Conservation (phyloP, 1,140 invertebrate species). For the Teleopsis dalmanni region DNA sequence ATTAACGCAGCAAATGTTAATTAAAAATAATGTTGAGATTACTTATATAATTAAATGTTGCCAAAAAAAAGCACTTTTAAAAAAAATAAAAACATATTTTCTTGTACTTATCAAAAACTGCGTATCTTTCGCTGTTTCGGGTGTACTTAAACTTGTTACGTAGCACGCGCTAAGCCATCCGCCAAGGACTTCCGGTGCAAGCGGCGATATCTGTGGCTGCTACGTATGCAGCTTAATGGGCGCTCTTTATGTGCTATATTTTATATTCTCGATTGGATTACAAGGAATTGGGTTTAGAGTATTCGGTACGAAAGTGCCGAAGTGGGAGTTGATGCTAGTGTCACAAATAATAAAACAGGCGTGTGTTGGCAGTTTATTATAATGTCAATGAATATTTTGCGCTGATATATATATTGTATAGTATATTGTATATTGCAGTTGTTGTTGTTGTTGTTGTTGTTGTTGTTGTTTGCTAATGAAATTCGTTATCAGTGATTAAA, state of each 20-base stretch:
- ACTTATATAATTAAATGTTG: no score
- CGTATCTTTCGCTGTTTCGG: no score
- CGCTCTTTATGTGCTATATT: neutral
- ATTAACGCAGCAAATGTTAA: no score
- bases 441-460: no score
- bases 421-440: no score
- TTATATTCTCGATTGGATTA: neutral
- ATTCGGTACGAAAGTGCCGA: neutral
- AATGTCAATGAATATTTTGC: constrained; percentile 16
- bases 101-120: no score
- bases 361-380: constrained; percentile 43
- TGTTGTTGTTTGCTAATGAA: no score
- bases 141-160: constrained; percentile 15
- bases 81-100: no score
- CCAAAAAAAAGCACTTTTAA: no score
- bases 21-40: no score
- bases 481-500: no score
- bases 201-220: constrained; percentile 5
- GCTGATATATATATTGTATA: no score
- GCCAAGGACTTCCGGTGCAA: constrained; percentile 15
- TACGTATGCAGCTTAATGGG: neutral
- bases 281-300: neutral
- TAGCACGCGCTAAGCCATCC: constrained; percentile 17
- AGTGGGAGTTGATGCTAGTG: neutral
- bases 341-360: constrained; percentile 32